Conservation (phyloP, 2,113 vertebrate species). For the Thamnaconus septentrionalis region DNA sequence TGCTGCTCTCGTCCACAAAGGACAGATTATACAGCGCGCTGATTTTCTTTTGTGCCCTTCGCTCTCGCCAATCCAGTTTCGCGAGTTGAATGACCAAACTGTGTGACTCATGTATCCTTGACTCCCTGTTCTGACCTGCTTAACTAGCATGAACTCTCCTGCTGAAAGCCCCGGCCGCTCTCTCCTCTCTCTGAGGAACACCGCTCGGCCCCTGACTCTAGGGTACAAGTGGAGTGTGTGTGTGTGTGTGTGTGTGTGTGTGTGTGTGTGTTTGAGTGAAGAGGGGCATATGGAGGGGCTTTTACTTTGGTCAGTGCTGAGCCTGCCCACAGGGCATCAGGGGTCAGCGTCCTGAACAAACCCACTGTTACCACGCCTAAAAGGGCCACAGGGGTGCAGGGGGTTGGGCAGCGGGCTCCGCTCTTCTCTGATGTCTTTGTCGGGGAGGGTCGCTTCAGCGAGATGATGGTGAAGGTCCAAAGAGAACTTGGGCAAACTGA, state of each 20-base stretch:
- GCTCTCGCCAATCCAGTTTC: conserved; percentile 16
- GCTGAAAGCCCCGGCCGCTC: conserved; percentile 48
- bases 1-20: not conserved
- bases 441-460: conserved; percentile 50
- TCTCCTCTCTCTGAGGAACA: conserved; percentile 56
- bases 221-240: conserved; percentile 59
- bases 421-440: conserved; percentile 73
- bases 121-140: conserved; percentile 47
- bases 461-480: conserved; percentile 48
- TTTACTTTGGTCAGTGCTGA: conserved; percentile 72
- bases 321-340: conserved; percentile 70
- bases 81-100: conserved; percentile 28
- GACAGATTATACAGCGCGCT: not conserved
- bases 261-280: conserved; percentile 54
- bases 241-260: conserved; percentile 50
- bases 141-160: conserved; percentile 58
- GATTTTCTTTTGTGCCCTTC: not conserved
- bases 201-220: conserved; percentile 59
- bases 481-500: conserved; percentile 40
- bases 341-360: conserved; percentile 73
- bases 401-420: conserved; percentile 44
- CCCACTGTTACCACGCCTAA: conserved; percentile 70
- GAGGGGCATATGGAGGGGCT: conserved; percentile 74
- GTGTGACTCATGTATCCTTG: conserved; percentile 29
- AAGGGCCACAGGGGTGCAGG: conserved; percentile 36